A percentile compares a stretch with the other conserved stretches of the same genome.
Conservation (phyloP, 2,888 invertebrate species). For the Brachynemurus nebulosus region DNA sequence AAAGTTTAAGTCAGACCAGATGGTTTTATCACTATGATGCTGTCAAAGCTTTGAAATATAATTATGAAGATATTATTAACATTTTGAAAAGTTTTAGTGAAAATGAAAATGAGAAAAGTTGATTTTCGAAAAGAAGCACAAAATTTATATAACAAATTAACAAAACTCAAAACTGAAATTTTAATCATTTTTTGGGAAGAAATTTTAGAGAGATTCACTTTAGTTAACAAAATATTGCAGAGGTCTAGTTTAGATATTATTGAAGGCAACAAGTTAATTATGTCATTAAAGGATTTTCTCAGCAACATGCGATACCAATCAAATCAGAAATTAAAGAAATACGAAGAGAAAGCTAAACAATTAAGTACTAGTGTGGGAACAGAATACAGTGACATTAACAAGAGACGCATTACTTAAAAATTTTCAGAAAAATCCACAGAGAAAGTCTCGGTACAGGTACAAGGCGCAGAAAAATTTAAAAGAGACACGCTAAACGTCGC, state of each 20-base stretch:
- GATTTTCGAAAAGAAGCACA: neutral
- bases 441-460: constrained; percentile 9
- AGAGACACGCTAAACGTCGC: constrained; percentile 11
- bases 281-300: constrained; percentile 11
- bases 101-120: neutral
- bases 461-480: constrained; percentile 14
- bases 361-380: constrained; percentile 14
- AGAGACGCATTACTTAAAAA: constrained; percentile 13
- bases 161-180: no score
- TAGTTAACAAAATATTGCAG: constrained; percentile 1
- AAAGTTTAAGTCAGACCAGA: no score
- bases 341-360: constrained; percentile 11
- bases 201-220: constrained; percentile 4
- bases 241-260: constrained; percentile 13
- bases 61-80: neutral
- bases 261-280: constrained; percentile 15
- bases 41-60: no score
- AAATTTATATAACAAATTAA: neutral
- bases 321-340: constrained; percentile 12
- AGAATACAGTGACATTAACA: constrained; percentile 13
- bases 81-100: neutral
- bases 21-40: no score
- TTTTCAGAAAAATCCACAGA: constrained; percentile 14
- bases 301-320: constrained; percentile 14
- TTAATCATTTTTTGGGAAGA: constrained; percentile 5